A percentile compares a stretch with the other conserved stretches of the same genome.
These are phyloP conservation scores for Herpailurus yagouaroundi DNA, from an alignment of 2,113 vertebrate genomes.

Conservation along the genomic window DNA sequence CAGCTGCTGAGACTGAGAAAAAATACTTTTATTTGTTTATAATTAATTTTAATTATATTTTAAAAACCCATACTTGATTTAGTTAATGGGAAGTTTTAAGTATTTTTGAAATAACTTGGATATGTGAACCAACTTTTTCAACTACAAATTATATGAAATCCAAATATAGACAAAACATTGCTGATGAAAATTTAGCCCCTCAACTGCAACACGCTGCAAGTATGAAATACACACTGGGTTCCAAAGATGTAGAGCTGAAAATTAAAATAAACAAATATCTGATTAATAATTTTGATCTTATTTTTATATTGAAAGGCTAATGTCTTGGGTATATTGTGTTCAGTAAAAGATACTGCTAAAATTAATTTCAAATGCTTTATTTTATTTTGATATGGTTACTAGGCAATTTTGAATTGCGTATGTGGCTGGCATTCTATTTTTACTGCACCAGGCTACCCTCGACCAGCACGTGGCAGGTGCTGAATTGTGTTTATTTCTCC, in stretches of 20 bases:
- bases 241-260: background rate
- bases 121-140: background rate
- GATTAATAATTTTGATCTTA: background rate
- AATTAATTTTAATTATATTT: background rate
- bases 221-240: background rate
- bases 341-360: background rate
- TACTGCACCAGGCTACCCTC: background rate
- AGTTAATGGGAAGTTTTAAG: background rate
- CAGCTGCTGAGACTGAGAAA: background rate
- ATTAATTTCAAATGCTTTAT: background rate
- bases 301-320: background rate
- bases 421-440: background rate
- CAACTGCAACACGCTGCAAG: background rate
- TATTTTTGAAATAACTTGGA: constrained; percentile 1
- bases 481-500: background rate
- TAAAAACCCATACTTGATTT: background rate
- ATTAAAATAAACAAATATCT: background rate
- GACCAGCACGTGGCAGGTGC: fast-evolving
- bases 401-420: background rate
- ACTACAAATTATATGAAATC: background rate
- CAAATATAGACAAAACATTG: background rate
- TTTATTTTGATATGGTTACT: background rate
- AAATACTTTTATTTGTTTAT: background rate
- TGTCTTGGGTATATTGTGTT: background rate
- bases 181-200: background rate